Percentiles rank a stretch among this genome's conserved stretches.
Conservation (phyloP, 2,888 invertebrate species). For the Mechanitis messenoides region DNA sequence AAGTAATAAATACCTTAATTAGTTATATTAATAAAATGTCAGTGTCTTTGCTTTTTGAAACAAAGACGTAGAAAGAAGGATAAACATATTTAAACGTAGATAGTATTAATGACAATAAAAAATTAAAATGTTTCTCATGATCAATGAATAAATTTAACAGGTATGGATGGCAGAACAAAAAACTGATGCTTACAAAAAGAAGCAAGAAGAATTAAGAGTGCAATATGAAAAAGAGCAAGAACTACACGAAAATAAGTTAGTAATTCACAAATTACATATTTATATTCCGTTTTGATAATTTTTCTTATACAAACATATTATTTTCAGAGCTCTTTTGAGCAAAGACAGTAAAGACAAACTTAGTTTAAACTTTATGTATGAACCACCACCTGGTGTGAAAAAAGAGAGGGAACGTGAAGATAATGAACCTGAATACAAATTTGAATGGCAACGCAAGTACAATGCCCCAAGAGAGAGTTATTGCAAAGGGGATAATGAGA, state of each 20-base stretch:
- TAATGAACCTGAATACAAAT: constrained; percentile 97
- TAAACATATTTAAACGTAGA: too few relatives aligned
- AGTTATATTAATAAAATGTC: not conserved
- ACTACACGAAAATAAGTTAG: constrained; percentile 94
- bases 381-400: constrained; percentile 97
- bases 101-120: not conserved
- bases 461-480: constrained; percentile 99
- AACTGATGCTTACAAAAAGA: constrained; percentile 96
- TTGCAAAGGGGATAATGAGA: constrained; percentile 97
- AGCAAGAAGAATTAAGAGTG: constrained; percentile 95
- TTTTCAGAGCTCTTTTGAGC: constrained; percentile 91
- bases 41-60: not conserved
- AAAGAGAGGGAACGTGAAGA: constrained; percentile 94
- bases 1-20: constrained; percentile 37
- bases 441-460: constrained; percentile 99
- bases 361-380: constrained; percentile 99
- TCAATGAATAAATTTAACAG: constrained; percentile 55
- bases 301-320: not conserved
- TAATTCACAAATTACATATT: constrained; percentile 12
- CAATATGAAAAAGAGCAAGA: constrained; percentile 99
- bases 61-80: too few relatives aligned
- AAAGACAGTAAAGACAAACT: constrained; percentile 99
- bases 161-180: constrained; percentile 99
- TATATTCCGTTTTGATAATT: constrained; percentile 1
- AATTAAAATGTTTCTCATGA: too few relatives aligned